Evolutionary conservation across 2,113 vertebrate species (phyloP).

Genomic region (Mormoops blainvillei): DNA sequence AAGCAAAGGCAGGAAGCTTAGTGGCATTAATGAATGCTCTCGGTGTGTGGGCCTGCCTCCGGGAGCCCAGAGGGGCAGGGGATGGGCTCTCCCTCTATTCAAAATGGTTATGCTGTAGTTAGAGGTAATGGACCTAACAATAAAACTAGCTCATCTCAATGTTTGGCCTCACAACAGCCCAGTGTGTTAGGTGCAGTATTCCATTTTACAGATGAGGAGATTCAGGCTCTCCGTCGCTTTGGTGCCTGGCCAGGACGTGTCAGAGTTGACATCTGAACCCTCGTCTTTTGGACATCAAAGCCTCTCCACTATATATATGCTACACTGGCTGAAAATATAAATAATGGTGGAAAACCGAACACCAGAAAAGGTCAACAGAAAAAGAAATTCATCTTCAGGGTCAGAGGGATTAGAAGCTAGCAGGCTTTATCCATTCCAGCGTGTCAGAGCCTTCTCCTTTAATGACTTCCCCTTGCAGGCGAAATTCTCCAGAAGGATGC

Average conservation of each 20-base stretch:
- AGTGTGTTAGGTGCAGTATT: background rate
- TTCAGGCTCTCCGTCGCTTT: background rate
- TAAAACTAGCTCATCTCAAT: background rate
- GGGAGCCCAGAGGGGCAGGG: background rate
- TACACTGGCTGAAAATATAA: background rate
- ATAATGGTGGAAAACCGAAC: background rate
- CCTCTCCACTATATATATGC: background rate
- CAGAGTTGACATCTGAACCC: background rate
- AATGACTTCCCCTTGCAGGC: conserved; percentile 52
- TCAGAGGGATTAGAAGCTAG: conserved; percentile 31
- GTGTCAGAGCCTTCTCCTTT: background rate
- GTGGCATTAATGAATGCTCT: background rate
- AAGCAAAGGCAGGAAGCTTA: background rate
- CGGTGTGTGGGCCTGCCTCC: background rate
- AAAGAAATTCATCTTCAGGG: conserved; percentile 20
- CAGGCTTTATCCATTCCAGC: conserved; percentile 3
- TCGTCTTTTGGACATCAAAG: background rate
- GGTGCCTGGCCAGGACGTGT: background rate
- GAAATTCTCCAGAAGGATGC: conserved; percentile 43
- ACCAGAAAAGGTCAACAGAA: conserved; percentile 18
- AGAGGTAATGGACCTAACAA: background rate
- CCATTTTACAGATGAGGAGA: background rate
- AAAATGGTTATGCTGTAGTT: background rate
- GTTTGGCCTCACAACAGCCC: background rate
- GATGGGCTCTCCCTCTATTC: background rate